Percentiles rank a stretch among this genome's conserved stretches.
Conservation (phyloP, 2,113 vertebrate species). For the Kobus ellipsiprymnus region DNA sequence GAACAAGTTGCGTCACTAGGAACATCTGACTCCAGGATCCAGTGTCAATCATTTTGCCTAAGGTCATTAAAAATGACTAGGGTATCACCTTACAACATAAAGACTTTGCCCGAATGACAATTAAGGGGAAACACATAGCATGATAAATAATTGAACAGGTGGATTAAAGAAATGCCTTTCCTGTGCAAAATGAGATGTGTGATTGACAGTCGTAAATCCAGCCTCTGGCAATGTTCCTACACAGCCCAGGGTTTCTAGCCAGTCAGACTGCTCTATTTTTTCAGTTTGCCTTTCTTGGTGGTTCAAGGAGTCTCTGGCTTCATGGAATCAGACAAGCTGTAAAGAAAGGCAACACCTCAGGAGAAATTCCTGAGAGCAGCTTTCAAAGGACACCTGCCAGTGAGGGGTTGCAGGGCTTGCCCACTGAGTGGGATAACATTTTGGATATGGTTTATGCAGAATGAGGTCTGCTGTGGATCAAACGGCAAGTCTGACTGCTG, state of each 20-base stretch:
- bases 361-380: background rate
- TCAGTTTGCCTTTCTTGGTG: background rate
- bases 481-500: background rate
- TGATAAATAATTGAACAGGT: slow-evolving; percentile 89
- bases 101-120: slow-evolving; percentile 79
- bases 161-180: slow-evolving; percentile 80
- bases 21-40: slow-evolving; percentile 87
- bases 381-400: background rate
- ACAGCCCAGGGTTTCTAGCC: background rate
- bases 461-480: background rate
- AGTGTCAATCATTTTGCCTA: slow-evolving; percentile 86
- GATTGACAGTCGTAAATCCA: background rate
- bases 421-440: background rate
- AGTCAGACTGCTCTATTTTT: background rate
- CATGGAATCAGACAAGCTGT: background rate
- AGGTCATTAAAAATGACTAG: slow-evolving; percentile 86
- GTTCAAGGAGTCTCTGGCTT: background rate
- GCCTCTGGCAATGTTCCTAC: background rate
- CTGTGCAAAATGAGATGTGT: slow-evolving; percentile 68
- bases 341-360: background rate
- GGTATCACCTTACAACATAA: slow-evolving; percentile 84
- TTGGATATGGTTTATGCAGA: background rate
- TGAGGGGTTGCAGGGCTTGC: background rate
- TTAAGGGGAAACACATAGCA: slow-evolving; percentile 80
- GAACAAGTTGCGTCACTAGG: slow-evolving; percentile 84